Base-by-base conservation (phyloP, 2,113 vertebrate genomes). In the Chionodraco myersi region DNA sequence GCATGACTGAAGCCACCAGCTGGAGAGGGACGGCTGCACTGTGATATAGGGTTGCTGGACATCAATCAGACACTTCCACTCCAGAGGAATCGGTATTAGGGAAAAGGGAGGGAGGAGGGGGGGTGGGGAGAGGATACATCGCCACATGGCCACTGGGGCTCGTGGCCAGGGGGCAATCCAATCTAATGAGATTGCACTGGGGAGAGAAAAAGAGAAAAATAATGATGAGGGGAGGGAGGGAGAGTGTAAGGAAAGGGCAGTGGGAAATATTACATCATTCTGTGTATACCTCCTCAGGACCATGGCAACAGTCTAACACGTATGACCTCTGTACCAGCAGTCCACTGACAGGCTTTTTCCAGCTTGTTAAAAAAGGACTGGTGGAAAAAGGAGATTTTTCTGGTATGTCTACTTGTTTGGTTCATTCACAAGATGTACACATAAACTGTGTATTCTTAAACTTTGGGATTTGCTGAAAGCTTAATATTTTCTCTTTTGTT, bases 1-100 rank as follows among this genome's bases (percentile, higher is more conserved):
- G 89, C 79, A 83, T 90, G 91, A 92, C 91, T 92, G 91, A 94
- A 91, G 89, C 92, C 91, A 93, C 91, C 92, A 94, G 92, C 92
- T 95, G 94, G 88, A 90, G 79, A 88, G 79, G 84, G 87, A 88
- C 72, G 90, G 83, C 85, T 88, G 85, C 79, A 85, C 84, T 87
- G 86, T 82, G 91, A 92, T 94, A 92, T 93, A 91, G 84, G 88
- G 87, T 93, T 92, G 94, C 93, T 75, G 90, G 90, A 94, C 92
- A 94, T 95, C 92, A 94, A 93, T 94, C 91, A 94, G 88, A 80
- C 86, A 87, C 75, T 91, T 90, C 91, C 83, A 90, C 84, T 89
- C 84, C 71, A 68, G 78, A 91, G 89, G 90, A 88, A 85, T 88
- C 49, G 18, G 84, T 82, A 75, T 41, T 60, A 85, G 85, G 56